Evolutionary conservation across 2,113 vertebrate species (phyloP).

Genomic region (Cervus canadensis): DNA sequence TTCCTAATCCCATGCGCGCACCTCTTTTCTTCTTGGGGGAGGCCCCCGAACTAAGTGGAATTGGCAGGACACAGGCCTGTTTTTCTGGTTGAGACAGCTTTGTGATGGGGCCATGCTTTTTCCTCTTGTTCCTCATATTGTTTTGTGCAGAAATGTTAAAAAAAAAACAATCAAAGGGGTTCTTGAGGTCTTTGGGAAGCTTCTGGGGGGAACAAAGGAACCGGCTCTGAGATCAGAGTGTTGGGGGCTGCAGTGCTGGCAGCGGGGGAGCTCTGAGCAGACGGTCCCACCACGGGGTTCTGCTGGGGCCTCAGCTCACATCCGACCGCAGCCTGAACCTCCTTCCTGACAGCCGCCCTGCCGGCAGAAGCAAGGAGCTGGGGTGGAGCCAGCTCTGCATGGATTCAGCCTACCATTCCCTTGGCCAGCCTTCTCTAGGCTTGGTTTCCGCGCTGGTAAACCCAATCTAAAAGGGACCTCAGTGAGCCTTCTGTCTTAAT

Average conservation of each 20-base stretch:
- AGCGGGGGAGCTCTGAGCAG: not conserved
- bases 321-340: not conserved
- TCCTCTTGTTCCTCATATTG: slow-evolving; percentile 32
- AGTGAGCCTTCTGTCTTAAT: not conserved
- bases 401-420: not conserved
- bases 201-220: not conserved
- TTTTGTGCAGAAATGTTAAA: slow-evolving; percentile 28
- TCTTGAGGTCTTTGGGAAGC: not conserved
- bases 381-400: not conserved
- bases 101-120: not conserved
- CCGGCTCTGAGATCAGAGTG: not conserved
- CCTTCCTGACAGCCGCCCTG: not conserved
- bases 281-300: not conserved
- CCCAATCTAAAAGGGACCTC: not conserved
- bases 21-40: not conserved
- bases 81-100: slow-evolving; percentile 22
- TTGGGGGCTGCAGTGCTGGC: not conserved
- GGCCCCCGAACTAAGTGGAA: not conserved
- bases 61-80: not conserved
- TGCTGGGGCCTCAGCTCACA: not conserved
- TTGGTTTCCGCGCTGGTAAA: not conserved
- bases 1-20: not conserved
- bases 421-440: not conserved
- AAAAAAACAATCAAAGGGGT: slow-evolving; percentile 14
- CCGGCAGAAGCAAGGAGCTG: not conserved